phyloP scores from a whole-genome alignment of 2,113 vertebrate genomes.

The Sylvietta virens region DNA sequence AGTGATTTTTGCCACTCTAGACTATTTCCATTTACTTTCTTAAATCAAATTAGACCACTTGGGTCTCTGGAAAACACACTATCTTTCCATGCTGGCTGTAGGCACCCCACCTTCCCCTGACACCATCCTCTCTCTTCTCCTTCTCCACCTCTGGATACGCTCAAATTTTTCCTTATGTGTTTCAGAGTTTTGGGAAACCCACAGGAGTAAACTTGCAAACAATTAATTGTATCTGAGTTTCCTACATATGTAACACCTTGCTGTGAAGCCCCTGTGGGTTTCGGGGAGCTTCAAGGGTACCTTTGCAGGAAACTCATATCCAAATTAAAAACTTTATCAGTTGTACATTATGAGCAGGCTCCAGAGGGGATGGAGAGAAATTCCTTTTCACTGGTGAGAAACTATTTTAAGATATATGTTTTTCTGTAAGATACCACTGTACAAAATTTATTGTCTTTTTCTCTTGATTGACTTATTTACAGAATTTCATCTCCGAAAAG shows the following conservation, averaged over 20 bases:
- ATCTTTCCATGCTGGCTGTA: not conserved
- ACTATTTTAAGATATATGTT: not conserved
- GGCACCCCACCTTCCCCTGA: not conserved
- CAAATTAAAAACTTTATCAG: not conserved
- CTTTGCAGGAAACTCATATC: not conserved
- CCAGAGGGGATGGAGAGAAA: not conserved
- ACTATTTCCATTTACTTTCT: not conserved
- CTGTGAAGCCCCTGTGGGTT: not conserved
- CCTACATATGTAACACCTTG: not conserved
- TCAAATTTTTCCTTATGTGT: not conserved
- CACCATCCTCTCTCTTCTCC: not conserved
- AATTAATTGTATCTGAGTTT: not conserved
- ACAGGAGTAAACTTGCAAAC: not conserved
- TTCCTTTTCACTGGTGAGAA: not conserved
- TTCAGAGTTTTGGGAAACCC: not conserved
- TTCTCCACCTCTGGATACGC: not conserved
- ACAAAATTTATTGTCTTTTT: not conserved
- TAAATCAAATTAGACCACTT: not conserved
- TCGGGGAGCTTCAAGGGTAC: not conserved
- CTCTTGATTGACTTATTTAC: constrained; percentile 4
- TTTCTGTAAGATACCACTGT: not conserved
- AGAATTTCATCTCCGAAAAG: not conserved
- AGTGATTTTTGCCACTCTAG: not conserved
- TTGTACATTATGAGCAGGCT: not conserved
- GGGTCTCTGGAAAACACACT: accelerated